A percentile compares a stretch with the other conserved stretches of the same genome.
Conservation (phyloP, 2,888 invertebrate genomes). For the Archips xylosteana region DNA sequence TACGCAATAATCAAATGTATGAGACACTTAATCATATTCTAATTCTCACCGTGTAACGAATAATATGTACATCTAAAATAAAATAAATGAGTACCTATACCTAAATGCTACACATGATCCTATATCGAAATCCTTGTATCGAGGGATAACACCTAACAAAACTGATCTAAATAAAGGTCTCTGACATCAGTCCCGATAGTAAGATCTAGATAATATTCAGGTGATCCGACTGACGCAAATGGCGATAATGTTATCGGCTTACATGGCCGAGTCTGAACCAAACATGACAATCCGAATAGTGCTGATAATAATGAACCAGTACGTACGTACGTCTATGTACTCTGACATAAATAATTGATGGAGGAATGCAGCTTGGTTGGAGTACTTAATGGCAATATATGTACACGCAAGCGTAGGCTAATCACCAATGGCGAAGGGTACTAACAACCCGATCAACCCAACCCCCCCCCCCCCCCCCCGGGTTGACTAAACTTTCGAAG, state of each 20-base stretch:
- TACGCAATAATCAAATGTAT: background rate
- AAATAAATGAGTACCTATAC: background rate
- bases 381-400: no score
- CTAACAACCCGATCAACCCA: no score
- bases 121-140: conserved; percentile 13
- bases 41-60: no score
- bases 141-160: conserved; percentile 45
- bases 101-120: conserved; percentile 8
- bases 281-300: conserved; percentile 13
- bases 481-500: no score
- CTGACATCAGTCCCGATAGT: conserved; percentile 49
- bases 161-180: conserved; percentile 51
- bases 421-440: no score
- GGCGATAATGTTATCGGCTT: conserved; percentile 48
- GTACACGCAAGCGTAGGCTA: no score
- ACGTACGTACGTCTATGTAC: background rate
- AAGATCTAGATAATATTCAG: conserved; percentile 47
- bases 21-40: no score
- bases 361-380: background rate
- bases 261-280: conserved; percentile 10
- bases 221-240: conserved; percentile 55
- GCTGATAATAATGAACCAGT: conserved; percentile 1
- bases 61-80: background rate
- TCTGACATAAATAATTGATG: background rate
- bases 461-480: no score